A percentile compares a stretch with the other conserved stretches of the same genome.
Conservation (phyloP, 53 echinoderm and acorn worm species). For the Echinarachnius parma region DNA sequence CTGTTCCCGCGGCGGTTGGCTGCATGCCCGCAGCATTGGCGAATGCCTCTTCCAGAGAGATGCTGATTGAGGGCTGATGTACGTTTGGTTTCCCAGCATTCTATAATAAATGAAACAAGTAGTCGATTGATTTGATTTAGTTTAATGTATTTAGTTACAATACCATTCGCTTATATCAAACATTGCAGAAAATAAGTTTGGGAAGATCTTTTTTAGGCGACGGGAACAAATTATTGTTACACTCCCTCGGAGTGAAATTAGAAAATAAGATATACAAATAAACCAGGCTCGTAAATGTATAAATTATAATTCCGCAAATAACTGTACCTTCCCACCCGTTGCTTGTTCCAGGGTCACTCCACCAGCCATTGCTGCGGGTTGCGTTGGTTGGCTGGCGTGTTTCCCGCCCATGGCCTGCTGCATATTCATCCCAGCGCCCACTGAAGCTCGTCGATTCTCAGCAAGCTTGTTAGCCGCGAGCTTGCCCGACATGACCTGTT, state of each 20-base stretch:
- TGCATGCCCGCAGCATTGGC: slow-evolving; percentile 19
- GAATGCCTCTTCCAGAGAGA: slow-evolving; percentile 45
- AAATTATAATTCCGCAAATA: neutral
- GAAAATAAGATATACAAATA: too few relatives aligned
- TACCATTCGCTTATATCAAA: too few relatives aligned
- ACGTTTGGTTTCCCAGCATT: slow-evolving; percentile 3
- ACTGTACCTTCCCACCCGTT: slow-evolving; percentile 19
- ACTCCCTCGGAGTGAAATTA: too few relatives aligned
- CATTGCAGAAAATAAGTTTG: too few relatives aligned
- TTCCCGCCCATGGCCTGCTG: slow-evolving; percentile 14
- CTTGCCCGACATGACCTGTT: too few relatives aligned
- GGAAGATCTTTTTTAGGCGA: too few relatives aligned
- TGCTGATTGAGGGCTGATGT: slow-evolving; percentile 2
- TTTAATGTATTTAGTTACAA: too few relatives aligned
- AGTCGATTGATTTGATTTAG: too few relatives aligned
- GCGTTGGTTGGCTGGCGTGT: neutral
- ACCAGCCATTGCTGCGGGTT: neutral
- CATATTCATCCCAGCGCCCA: slow-evolving; percentile 18
- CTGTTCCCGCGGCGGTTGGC: neutral
- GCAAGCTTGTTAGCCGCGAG: too few relatives aligned
- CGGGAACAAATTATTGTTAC: too few relatives aligned
- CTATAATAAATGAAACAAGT: slow-evolving; percentile 12
- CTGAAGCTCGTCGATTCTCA: too few relatives aligned
- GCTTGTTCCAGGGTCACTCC: slow-evolving; percentile 31
- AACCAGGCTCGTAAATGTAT: too few relatives aligned